These are phyloP conservation scores for Xanthia icteritia DNA, from an alignment of 2,888 invertebrate genomes.

Conservation along the genomic window DNA sequence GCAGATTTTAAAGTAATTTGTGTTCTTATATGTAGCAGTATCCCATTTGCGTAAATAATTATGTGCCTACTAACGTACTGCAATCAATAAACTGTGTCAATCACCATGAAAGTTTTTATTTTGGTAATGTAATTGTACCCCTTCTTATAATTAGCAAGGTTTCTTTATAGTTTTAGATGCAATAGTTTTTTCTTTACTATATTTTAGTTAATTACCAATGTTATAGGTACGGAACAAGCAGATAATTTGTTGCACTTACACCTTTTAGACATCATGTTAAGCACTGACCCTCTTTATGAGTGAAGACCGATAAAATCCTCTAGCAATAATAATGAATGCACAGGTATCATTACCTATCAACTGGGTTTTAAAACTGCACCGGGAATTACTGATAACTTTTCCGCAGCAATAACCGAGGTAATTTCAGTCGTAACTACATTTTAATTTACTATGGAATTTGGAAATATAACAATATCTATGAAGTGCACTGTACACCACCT, in stretches of 20 bases:
- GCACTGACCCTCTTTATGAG: too few relatives aligned
- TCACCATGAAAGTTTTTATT: neutral
- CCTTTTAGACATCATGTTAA: too few relatives aligned
- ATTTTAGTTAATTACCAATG: neutral
- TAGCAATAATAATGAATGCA: too few relatives aligned
- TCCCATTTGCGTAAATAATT: neutral
- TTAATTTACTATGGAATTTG: constrained; percentile 12
- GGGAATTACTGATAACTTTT: neutral
- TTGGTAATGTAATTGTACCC: neutral
- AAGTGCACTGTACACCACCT: neutral
- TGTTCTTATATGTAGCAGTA: neutral
- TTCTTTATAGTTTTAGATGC: too few relatives aligned
- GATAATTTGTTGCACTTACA: too few relatives aligned
- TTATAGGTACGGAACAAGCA: neutral
- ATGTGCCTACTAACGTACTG: neutral
- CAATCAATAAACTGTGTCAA: too few relatives aligned
- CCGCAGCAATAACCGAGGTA: neutral
- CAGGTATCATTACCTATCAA: neutral
- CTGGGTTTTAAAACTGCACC: neutral
- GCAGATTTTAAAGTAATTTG: neutral
- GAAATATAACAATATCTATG: neutral
- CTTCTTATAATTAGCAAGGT: too few relatives aligned
- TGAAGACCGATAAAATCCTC: neutral
- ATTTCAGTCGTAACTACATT: neutral
- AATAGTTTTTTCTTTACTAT: too few relatives aligned